These are phyloP conservation scores for Agonopterix subpropinquella DNA, from an alignment of 2,888 invertebrate species.

Conservation along the genomic window DNA sequence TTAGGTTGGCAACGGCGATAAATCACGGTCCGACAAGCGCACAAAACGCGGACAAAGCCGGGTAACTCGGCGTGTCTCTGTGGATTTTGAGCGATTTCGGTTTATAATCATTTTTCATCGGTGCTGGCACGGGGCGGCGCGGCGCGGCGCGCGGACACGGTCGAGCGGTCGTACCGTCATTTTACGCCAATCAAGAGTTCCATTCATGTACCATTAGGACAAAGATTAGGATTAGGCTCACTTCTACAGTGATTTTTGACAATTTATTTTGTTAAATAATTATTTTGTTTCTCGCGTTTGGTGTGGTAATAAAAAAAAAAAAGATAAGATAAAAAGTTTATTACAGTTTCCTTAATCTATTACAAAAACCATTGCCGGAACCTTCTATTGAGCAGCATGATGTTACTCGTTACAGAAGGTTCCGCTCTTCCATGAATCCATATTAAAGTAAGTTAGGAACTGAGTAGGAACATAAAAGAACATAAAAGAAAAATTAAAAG, in stretches of 20 bases:
- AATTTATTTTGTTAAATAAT: no score
- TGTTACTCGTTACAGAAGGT: no score
- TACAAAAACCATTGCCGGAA: no score
- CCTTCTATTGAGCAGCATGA: no score
- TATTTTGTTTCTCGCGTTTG: no score
- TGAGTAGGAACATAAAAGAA: no score
- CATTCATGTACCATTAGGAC: constrained; percentile 10
- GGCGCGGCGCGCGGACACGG: constrained; percentile 11
- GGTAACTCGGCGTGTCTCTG: constrained; percentile 70
- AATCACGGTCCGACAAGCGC: constrained; percentile 62
- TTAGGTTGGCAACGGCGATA: constrained; percentile 50
- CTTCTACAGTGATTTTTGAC: background rate
- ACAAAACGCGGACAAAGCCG: constrained; percentile 72
- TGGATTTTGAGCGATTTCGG: constrained; percentile 69
- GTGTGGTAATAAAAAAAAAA: no score
- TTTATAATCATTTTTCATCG: constrained; percentile 68
- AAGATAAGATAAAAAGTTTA: no score
- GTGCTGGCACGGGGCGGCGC: constrained; percentile 13
- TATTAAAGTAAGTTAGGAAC: no score
- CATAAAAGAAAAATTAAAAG: no score
- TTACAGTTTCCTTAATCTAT: no score
- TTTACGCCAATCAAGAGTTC: constrained; percentile 55
- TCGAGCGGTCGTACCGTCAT: constrained; percentile 28
- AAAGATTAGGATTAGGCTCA: constrained; percentile 11
- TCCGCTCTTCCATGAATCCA: no score